A percentile compares a stretch with the other conserved stretches of the same genome.
Evolutionary conservation across 2,113 vertebrate genomes (phyloP).

Genomic region (Scytalopus superciliaris): DNA sequence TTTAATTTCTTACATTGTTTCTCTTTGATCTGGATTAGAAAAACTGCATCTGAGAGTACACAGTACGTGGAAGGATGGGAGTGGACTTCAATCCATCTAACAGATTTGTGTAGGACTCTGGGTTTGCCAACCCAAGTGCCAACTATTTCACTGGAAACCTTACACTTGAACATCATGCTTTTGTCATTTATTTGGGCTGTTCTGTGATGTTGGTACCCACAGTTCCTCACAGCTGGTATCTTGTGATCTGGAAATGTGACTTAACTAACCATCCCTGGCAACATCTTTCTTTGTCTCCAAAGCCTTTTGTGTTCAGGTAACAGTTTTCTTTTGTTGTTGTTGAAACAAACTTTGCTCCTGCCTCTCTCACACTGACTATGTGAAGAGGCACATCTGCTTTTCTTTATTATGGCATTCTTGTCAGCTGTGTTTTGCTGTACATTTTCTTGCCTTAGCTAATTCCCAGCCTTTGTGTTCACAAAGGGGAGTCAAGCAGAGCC

Average conservation of each 20-base stretch:
- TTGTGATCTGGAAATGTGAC: neutral
- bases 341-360: neutral
- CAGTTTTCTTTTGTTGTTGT: neutral
- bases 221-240: neutral
- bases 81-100: neutral
- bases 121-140: neutral
- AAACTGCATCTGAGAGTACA: neutral
- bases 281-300: neutral
- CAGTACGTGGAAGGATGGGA: neutral
- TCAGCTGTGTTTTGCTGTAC: slow-evolving; percentile 16
- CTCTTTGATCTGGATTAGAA: neutral
- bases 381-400: slow-evolving; percentile 23
- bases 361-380: neutral
- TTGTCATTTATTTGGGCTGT: neutral
- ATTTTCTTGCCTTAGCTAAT: slow-evolving; percentile 2
- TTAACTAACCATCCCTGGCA: neutral
- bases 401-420: neutral
- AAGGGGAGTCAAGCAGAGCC: neutral
- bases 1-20: neutral
- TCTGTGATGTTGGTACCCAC: neutral
- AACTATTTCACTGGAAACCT: neutral
- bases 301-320: neutral
- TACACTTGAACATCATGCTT: neutral
- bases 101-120: neutral
- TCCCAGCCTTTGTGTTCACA: neutral